Percentiles rank a stretch among this genome's conserved stretches.
Evolutionary conservation across 2,113 vertebrate genomes (phyloP).

Genomic region (Otocyon megalotis): DNA sequence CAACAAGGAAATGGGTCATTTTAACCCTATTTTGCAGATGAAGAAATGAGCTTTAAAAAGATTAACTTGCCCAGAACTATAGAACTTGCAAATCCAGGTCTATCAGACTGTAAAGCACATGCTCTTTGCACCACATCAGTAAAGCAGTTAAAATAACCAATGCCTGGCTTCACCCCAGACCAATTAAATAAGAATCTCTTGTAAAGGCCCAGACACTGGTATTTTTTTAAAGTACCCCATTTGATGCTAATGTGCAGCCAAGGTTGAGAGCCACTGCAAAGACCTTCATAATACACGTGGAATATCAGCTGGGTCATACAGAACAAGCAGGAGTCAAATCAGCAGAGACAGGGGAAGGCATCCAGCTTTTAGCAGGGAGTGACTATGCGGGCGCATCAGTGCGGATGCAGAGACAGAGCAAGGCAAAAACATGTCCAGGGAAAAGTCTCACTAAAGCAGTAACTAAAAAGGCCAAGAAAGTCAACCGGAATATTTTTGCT

Average conservation of each 20-base stretch:
- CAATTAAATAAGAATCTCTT: constrained; percentile 41
- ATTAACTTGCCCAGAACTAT: constrained; percentile 42
- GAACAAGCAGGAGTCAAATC: neutral
- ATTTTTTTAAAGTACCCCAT: neutral
- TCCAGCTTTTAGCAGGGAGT: neutral
- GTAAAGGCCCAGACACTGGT: neutral
- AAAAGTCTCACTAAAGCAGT: neutral
- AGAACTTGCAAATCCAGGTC: constrained; percentile 46
- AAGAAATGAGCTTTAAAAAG: constrained; percentile 57
- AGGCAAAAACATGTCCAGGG: neutral
- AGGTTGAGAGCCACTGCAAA: neutral
- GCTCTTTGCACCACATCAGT: constrained; percentile 6
- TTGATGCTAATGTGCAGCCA: constrained; percentile 13
- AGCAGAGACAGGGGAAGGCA: neutral
- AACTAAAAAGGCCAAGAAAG: neutral
- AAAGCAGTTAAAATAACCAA: constrained; percentile 46
- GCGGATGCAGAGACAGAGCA: neutral
- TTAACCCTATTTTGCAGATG: constrained; percentile 56
- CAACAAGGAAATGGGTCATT: constrained; percentile 35
- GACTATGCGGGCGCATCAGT: neutral
- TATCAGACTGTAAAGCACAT: constrained; percentile 15
- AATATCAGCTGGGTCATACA: neutral
- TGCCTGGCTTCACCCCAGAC: neutral
- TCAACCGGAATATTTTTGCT: neutral
- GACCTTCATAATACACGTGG: constrained; percentile 11